These are phyloP conservation scores for Drosophila orena DNA, from an alignment of 1,140 invertebrate genomes.

Conservation along the genomic window DNA sequence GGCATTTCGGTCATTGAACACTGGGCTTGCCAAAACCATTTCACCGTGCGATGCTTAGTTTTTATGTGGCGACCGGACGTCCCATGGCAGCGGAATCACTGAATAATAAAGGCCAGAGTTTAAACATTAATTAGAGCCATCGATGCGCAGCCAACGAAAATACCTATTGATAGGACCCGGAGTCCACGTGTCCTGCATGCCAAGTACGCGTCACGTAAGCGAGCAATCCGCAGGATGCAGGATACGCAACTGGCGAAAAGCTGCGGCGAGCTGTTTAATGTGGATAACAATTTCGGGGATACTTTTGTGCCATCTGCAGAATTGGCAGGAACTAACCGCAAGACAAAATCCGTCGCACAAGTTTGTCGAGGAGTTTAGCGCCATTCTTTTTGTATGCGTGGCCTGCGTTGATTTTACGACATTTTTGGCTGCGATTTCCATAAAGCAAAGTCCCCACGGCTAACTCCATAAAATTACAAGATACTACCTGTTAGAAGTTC, in stretches of 20 bases:
- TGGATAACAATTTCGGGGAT: constrained; percentile 43
- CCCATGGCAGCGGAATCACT: constrained; percentile 4
- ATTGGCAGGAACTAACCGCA: constrained; percentile 64
- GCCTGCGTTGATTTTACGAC: constrained; percentile 72
- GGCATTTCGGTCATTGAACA: constrained; percentile 11
- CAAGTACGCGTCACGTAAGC: constrained; percentile 63
- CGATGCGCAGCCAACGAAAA: constrained; percentile 56
- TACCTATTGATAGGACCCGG: constrained; percentile 46
- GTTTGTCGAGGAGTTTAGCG: constrained; percentile 64
- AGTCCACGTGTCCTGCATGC: constrained; percentile 54
- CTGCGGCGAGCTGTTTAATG: constrained; percentile 53
- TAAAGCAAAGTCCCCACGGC: constrained; percentile 36
- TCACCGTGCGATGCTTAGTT: constrained; percentile 39
- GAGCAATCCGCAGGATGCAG: constrained; percentile 37
- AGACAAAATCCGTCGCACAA: constrained; percentile 57
- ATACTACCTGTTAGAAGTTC: constrained; percentile 70
- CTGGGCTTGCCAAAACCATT: constrained; percentile 21
- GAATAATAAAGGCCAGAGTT: constrained; percentile 74
- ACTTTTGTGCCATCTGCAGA: constrained; percentile 43
- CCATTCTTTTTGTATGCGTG: constrained; percentile 62
- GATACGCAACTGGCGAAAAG: constrained; percentile 46
- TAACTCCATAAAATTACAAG: constrained; percentile 78
- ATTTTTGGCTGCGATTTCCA: constrained; percentile 58
- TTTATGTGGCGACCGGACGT: constrained; percentile 46
- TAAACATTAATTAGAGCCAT: constrained; percentile 78